Evolutionary conservation across 2,113 vertebrate genomes (phyloP).

Genomic region (Siniperca chuatsi): DNA sequence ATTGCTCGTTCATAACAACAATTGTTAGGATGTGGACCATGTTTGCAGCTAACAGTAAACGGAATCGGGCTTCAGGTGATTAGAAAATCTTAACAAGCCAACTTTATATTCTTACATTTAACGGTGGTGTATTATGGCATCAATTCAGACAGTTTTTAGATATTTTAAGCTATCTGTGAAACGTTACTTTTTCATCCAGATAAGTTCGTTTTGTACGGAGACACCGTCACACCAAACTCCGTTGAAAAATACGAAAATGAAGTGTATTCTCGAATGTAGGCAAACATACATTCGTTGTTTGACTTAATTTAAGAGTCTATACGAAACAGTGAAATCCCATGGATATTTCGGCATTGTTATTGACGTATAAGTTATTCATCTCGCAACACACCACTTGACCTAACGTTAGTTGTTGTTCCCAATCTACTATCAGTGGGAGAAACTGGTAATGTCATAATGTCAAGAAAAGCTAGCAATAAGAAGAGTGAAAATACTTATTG

Average conservation of each 20-base stretch:
- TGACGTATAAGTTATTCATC: neutral
- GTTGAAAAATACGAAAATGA: neutral
- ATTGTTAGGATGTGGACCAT: conserved; percentile 8
- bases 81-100: neutral
- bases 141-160: neutral
- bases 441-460: neutral
- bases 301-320: too few relatives aligned
- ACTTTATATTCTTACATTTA: too few relatives aligned
- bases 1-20: conserved; percentile 36
- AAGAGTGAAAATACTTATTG: neutral
- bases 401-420: neutral
- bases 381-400: neutral
- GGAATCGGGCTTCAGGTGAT: neutral
- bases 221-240: conserved; percentile 18
- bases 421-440: neutral
- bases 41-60: neutral
- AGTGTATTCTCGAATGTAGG: accelerated
- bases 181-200: conserved; percentile 1
- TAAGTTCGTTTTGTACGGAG: conserved; percentile 13
- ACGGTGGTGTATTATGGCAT: neutral
- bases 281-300: accelerated
- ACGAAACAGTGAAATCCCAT: accelerated
- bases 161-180: neutral
- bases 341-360: neutral
- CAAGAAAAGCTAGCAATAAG: neutral